Conservation (phyloP, 2,888 invertebrate genomes). For the Synanthedon tipuliformis region DNA sequence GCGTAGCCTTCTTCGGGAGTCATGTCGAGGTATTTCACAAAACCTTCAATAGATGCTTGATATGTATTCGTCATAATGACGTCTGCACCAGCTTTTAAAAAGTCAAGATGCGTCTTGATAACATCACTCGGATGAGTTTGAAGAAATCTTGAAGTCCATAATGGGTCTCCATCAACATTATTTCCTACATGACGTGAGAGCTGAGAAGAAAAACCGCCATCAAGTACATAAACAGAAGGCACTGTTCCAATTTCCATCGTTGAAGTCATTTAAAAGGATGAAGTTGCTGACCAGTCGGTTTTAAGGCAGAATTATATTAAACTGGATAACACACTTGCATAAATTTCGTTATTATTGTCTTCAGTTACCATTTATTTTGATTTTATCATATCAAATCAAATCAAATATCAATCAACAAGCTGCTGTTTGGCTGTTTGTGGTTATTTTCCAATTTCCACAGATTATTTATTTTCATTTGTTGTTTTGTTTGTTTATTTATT, state of each 20-base stretch:
- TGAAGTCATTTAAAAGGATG: not conserved
- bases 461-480: no score
- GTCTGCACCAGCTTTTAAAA: constrained; percentile 86
- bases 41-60: constrained; percentile 84
- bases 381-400: no score
- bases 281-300: not conserved
- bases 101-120: constrained; percentile 81
- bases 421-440: no score
- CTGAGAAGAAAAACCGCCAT: constrained; percentile 86
- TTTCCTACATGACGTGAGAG: constrained; percentile 77
- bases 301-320: not conserved
- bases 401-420: no score
- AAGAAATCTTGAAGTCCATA: constrained; percentile 89
- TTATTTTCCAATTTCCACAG: no score
- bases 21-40: constrained; percentile 77
- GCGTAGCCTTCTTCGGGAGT: constrained; percentile 74
- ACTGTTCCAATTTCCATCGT: not conserved
- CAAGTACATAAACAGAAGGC: constrained; percentile 51
- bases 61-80: constrained; percentile 89
- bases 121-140: constrained; percentile 82
- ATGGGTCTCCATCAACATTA: constrained; percentile 82
- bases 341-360: no score
- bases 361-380: no score
- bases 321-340: no score
- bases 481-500: no score